Percentiles rank a stretch among this genome's conserved stretches.
Evolutionary conservation across 2,113 vertebrate genomes (phyloP).

Genomic region (Dasyornis broadbenti): DNA sequence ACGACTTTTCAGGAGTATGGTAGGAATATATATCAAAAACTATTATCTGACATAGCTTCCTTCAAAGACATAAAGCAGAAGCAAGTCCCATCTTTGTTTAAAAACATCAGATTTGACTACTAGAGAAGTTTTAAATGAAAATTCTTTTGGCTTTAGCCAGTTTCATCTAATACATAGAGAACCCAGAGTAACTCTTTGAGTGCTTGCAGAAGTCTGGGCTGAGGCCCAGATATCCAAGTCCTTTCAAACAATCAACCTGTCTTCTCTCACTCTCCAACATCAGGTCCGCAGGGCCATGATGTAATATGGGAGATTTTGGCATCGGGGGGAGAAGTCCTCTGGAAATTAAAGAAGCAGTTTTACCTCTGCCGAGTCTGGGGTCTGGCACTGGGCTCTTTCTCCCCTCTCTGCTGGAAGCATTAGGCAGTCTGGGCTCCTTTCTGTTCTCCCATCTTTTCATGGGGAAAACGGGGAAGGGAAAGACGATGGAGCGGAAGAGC

Average conservation of each 20-base stretch:
- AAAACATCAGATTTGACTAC: neutral
- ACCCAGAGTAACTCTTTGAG: neutral
- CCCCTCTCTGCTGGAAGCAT: neutral
- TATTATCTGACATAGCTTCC: neutral
- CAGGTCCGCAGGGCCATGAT: fast-evolving
- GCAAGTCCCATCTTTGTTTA: neutral
- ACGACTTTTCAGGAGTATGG: neutral
- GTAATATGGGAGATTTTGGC: neutral
- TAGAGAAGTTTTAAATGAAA: neutral
- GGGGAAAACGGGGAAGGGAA: neutral
- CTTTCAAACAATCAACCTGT: neutral
- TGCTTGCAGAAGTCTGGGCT: neutral
- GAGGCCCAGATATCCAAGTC: neutral
- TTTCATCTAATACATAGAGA: neutral
- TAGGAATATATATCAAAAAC: neutral
- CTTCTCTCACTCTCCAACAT: neutral
- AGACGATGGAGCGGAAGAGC: neutral
- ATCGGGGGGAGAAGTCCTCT: neutral
- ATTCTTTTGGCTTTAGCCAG: neutral
- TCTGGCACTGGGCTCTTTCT: neutral
- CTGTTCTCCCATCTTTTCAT: neutral
- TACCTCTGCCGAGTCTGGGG: neutral
- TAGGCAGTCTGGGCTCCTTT: neutral
- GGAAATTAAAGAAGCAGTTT: neutral
- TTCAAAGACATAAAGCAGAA: neutral